These are phyloP conservation scores for Hirudo medicinalis DNA, from an alignment of 1,140 invertebrate genomes.

Conservation along the genomic window DNA sequence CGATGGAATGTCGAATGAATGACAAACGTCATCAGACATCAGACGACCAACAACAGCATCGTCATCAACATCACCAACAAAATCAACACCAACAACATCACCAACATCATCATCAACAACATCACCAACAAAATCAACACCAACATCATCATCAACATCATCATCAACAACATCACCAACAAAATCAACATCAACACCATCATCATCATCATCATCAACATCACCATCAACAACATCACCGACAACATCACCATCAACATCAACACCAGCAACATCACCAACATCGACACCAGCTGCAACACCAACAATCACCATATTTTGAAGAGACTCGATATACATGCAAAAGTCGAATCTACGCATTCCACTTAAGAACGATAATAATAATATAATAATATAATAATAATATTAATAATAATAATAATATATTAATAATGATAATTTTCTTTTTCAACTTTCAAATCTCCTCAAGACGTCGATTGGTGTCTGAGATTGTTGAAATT, in stretches of 20 bases:
- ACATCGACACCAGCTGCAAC: not conserved
- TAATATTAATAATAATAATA: too few species aligned
- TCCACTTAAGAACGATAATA: too few species aligned
- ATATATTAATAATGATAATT: too few species aligned
- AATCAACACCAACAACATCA: not conserved
- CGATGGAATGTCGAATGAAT: not conserved
- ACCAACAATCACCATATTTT: not conserved
- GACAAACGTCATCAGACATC: not conserved
- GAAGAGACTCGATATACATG: too few species aligned
- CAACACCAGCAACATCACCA: not conserved
- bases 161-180: not conserved
- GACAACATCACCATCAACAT: not conserved
- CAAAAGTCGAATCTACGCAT: too few species aligned
- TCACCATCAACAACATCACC: not conserved
- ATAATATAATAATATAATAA: too few species aligned
- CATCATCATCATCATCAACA: not conserved
- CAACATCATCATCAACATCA: not conserved
- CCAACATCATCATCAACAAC: not conserved
- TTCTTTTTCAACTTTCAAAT: too few species aligned
- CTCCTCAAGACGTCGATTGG: too few species aligned
- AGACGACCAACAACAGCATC: not conserved
- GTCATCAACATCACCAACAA: not conserved
- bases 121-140: not conserved
- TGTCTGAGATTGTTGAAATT: too few species aligned
- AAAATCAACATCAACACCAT: not conserved